Percentiles rank a stretch among this genome's conserved stretches.
Evolutionary conservation across 2,113 vertebrate species (phyloP).

Genomic region (Pangasianodon hypophthalmus): DNA sequence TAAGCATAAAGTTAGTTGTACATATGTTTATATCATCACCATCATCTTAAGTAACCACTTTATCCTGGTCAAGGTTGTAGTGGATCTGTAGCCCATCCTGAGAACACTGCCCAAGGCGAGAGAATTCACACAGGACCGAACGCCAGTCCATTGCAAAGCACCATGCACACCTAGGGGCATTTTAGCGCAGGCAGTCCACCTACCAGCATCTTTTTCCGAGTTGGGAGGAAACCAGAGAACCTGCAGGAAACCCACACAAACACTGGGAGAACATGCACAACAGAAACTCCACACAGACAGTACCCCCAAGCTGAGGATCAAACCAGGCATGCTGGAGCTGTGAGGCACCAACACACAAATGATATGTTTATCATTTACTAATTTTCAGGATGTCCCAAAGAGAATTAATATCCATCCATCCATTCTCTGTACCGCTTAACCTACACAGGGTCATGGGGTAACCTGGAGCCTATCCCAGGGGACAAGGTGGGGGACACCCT

Average conservation of each 20-base stretch:
- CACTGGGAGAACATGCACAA: neutral
- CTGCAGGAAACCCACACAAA: neutral
- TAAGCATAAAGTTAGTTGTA: neutral
- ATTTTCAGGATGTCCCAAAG: neutral
- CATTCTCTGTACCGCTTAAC: too few relatives aligned
- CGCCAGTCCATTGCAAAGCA: neutral
- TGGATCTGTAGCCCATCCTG: neutral
- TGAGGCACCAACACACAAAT: neutral
- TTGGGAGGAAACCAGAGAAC: neutral
- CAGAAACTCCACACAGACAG: neutral
- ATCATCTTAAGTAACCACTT: neutral
- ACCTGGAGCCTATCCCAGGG: too few relatives aligned
- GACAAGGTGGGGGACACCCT: too few relatives aligned
- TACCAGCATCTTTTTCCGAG: neutral
- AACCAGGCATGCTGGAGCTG: neutral
- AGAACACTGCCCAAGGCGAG: neutral
- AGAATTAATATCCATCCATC: too few relatives aligned
- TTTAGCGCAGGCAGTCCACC: neutral
- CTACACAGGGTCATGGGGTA: too few relatives aligned
- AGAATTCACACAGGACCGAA: neutral
- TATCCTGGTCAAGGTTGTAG: neutral
- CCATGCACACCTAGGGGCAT: neutral
- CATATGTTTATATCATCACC: neutral
- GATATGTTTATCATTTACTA: neutral
- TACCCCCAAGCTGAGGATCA: neutral